phyloP scores from a whole-genome alignment of 2,888 invertebrate species.

The Zygogramma bicolorata region DNA sequence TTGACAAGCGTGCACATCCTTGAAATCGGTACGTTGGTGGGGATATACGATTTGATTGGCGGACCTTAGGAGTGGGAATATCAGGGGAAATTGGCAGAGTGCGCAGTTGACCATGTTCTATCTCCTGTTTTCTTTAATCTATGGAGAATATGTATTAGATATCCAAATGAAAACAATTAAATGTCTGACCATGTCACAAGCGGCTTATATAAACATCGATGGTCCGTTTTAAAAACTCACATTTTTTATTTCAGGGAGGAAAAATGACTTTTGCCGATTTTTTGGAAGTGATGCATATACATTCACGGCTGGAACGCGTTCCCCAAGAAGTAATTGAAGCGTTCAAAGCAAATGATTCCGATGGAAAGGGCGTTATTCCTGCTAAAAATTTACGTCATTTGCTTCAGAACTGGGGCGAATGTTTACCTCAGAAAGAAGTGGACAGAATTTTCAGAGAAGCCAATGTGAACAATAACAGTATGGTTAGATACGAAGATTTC shows the following conservation, averaged over 20 bases:
- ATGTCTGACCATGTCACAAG: too few species aligned
- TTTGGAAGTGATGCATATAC: slow-evolving; percentile 93
- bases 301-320: slow-evolving; percentile 85
- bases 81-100: too few species aligned
- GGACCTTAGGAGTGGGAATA: too few species aligned
- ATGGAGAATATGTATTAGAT: too few species aligned
- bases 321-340: slow-evolving; percentile 90
- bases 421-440: slow-evolving; percentile 80
- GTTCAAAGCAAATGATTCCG: slow-evolving; percentile 87
- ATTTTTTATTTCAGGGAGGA: slow-evolving; percentile 72
- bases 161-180: too few species aligned
- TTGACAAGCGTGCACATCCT: too few species aligned
- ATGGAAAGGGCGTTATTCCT: slow-evolving; percentile 80
- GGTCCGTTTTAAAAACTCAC: too few species aligned
- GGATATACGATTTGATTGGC: too few species aligned
- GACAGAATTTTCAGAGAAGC: slow-evolving; percentile 94
- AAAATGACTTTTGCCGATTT: slow-evolving; percentile 97
- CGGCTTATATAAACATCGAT: too few species aligned
- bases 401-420: slow-evolving; percentile 93
- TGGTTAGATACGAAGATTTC: slow-evolving; percentile 91
- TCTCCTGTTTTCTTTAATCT: too few species aligned
- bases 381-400: slow-evolving; percentile 88
- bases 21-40: too few species aligned
- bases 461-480: slow-evolving; percentile 83
- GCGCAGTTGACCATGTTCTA: too few species aligned